Percentiles rank a stretch among this genome's conserved stretches.
Conservation (phyloP, 2,797 vertebrate genomes). For the Taeniopygia guttata region DNA sequence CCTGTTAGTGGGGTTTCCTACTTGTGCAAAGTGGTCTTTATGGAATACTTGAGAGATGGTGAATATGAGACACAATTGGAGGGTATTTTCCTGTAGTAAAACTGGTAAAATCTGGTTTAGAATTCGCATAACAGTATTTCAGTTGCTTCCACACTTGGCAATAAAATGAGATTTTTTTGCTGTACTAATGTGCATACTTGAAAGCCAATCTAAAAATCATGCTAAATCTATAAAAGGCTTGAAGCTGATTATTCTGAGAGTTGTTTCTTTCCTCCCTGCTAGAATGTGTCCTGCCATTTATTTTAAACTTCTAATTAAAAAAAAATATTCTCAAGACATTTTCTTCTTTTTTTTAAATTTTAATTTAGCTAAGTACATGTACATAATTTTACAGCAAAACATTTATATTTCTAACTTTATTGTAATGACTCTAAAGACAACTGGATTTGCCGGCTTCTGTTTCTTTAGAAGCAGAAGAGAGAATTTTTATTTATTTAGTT, state of each 20-base stretch:
- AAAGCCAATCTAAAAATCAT: not conserved
- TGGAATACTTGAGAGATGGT: not conserved
- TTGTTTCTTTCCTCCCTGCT: not conserved
- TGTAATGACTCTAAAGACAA: not conserved
- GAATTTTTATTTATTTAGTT: not conserved
- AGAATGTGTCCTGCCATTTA: not conserved
- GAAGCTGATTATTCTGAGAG: not conserved
- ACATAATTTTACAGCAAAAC: not conserved
- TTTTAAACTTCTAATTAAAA: not conserved
- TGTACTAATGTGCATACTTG: not conserved
- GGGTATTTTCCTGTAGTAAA: not conserved
- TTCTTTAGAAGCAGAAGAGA: not conserved
- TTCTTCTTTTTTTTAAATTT: not conserved
- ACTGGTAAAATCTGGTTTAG: not conserved
- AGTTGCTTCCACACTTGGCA: not conserved
- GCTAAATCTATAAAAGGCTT: not conserved
- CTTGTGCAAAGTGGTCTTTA: not conserved
- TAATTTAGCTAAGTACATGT: not conserved
- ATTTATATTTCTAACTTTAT: not conserved
- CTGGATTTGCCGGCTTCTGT: not conserved
- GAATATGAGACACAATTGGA: not conserved
- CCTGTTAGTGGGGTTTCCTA: fast-evolving
- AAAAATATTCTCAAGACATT: not conserved
- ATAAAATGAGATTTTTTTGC: not conserved
- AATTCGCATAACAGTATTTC: not conserved